These are phyloP conservation scores for Sebastolobus altivelis DNA, from an alignment of 2,797 vertebrate genomes.

Conservation along the genomic window DNA sequence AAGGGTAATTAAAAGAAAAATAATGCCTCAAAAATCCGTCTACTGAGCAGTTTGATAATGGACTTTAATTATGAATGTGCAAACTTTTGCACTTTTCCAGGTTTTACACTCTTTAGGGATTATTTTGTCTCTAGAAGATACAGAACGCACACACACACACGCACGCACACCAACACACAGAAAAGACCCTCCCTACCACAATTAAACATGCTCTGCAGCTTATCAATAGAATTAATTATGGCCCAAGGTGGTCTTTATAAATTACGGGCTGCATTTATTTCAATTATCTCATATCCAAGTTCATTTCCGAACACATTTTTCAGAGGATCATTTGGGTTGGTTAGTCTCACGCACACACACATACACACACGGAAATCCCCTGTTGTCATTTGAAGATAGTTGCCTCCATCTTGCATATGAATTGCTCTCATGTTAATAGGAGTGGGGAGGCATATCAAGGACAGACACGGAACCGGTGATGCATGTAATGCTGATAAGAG, in stretches of 20 bases:
- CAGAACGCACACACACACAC: slow-evolving; percentile 13
- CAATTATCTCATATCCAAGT: slow-evolving; percentile 75
- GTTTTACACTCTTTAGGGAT: slow-evolving; percentile 51
- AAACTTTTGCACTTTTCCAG: slow-evolving; percentile 65
- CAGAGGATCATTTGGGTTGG: slow-evolving; percentile 39
- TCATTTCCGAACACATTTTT: slow-evolving; percentile 70
- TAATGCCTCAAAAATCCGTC: slow-evolving; percentile 45
- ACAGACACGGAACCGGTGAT: slow-evolving; percentile 73
- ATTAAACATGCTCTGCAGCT: slow-evolving; percentile 68
- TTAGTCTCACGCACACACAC: slow-evolving; percentile 16
- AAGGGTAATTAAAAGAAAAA: slow-evolving; percentile 52
- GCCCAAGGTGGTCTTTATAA: slow-evolving; percentile 73
- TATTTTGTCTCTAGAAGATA: slow-evolving; percentile 39
- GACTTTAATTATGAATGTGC: slow-evolving; percentile 61
- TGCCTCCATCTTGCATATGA: slow-evolving; percentile 72
- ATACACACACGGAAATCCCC: slow-evolving; percentile 42
- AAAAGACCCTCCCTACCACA: slow-evolving; percentile 34
- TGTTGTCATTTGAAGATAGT: slow-evolving; percentile 70
- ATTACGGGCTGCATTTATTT: slow-evolving; percentile 75
- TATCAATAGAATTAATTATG: slow-evolving; percentile 80
- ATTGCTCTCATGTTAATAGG: slow-evolving; percentile 78
- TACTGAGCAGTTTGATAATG: slow-evolving; percentile 57
- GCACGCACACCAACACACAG: slow-evolving; percentile 18
- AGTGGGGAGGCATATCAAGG: slow-evolving; percentile 75
- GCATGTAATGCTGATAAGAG: slow-evolving; percentile 79